A percentile compares a stretch with the other conserved stretches of the same genome.
Conservation (phyloP, 1,140 invertebrate species). For the Portunus trituberculatus region DNA sequence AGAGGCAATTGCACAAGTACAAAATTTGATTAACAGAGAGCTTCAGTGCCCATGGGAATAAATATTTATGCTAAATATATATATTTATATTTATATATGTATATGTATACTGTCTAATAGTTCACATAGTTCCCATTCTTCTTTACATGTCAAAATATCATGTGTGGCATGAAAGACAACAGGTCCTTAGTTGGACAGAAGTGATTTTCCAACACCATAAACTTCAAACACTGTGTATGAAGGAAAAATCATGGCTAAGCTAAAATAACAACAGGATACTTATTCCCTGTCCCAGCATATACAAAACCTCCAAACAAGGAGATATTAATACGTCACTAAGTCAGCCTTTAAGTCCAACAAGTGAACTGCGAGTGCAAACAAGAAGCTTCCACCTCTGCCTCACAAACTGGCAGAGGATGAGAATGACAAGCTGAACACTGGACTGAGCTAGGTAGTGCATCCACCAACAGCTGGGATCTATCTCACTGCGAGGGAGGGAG, state of each 20-base stretch:
- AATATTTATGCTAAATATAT: conserved; percentile 60
- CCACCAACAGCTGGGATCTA: conserved; percentile 27
- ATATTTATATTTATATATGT: conserved; percentile 58
- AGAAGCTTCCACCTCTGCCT: conserved; percentile 10
- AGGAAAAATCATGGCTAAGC: conserved; percentile 60
- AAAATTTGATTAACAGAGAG: conserved; percentile 70
- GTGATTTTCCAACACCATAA: conserved; percentile 73
- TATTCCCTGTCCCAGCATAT: conserved; percentile 48
- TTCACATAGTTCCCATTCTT: conserved; percentile 56
- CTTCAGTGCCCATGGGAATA: conserved; percentile 59
- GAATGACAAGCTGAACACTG: conserved; percentile 43
- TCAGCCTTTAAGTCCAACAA: not conserved
- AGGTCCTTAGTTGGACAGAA: conserved; percentile 74
- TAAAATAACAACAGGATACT: conserved; percentile 65
- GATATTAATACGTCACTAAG: conserved; percentile 5
- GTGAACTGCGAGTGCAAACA: not conserved
- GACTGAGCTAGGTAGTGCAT: conserved; percentile 38
- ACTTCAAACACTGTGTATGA: conserved; percentile 46
- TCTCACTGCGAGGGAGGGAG: not conserved
- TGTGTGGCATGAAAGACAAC: conserved; percentile 70
- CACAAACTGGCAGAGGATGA: conserved; percentile 14
- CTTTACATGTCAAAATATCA: conserved; percentile 54
- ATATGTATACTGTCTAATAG: conserved; percentile 50
- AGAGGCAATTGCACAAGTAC: conserved; percentile 52
- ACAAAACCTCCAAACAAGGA: conserved; percentile 33